Evolutionary conservation across 1,140 invertebrate genomes (phyloP).

Genomic region (Drosophila tsacasi): DNA sequence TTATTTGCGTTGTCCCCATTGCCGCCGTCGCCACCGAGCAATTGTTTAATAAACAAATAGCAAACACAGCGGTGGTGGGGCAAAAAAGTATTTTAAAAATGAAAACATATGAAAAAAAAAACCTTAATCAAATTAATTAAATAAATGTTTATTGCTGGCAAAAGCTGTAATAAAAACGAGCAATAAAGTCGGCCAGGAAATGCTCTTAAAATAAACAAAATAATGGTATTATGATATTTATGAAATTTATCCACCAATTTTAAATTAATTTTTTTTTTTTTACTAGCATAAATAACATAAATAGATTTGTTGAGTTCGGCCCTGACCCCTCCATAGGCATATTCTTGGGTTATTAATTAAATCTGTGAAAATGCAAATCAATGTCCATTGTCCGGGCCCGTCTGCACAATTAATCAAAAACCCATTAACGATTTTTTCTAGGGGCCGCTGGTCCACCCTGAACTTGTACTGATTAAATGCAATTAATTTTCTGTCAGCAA

Average conservation of each 20-base stretch:
- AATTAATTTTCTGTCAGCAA: slow-evolving; percentile 73
- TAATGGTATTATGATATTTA: neutral
- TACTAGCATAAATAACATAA: neutral
- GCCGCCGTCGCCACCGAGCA: slow-evolving; percentile 8
- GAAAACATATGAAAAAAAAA: slow-evolving; percentile 14
- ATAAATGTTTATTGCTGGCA: slow-evolving; percentile 29
- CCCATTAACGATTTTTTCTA: slow-evolving; percentile 59
- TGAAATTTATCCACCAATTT: slow-evolving; percentile 3
- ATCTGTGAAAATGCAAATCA: slow-evolving; percentile 57
- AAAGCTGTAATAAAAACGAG: neutral
- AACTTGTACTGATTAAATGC: slow-evolving; percentile 65
- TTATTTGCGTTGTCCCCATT: slow-evolving; percentile 19
- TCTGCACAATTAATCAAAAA: slow-evolving; percentile 61
- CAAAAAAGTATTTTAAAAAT: slow-evolving; percentile 10
- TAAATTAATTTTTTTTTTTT: slow-evolving; percentile 3
- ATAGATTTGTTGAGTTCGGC: slow-evolving; percentile 8
- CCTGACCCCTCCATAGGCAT: slow-evolving; percentile 7
- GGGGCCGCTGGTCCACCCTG: slow-evolving; percentile 19
- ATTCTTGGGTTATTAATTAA: slow-evolving; percentile 51
- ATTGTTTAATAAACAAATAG: slow-evolving; percentile 52
- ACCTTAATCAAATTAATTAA: slow-evolving; percentile 63
- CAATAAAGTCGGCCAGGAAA: slow-evolving; percentile 4
- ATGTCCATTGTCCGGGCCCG: slow-evolving; percentile 35
- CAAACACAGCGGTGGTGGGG: slow-evolving; percentile 7
- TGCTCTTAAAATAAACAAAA: slow-evolving; percentile 30